These are phyloP conservation scores for Acomys russatus DNA, from an alignment of 2,797 vertebrate species.

Conservation along the genomic window DNA sequence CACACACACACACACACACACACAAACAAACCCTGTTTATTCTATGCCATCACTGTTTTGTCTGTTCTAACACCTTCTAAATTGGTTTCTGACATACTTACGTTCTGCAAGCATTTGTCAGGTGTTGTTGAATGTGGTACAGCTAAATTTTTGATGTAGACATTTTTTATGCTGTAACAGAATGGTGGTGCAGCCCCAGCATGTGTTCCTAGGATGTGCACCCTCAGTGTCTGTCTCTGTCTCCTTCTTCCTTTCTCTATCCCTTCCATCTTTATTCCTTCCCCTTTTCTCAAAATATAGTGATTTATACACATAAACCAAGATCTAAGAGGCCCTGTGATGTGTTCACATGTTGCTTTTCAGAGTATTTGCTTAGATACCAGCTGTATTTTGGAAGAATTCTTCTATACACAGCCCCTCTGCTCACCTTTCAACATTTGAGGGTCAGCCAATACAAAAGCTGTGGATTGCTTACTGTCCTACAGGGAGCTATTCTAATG, in stretches of 20 bases:
- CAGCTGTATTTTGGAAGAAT: background rate
- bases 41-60: background rate
- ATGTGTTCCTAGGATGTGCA: background rate
- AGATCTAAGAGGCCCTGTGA: background rate
- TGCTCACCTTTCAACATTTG: background rate
- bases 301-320: background rate
- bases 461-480: background rate
- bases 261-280: background rate
- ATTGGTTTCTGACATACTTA: background rate
- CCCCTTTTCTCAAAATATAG: background rate
- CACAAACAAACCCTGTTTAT: background rate
- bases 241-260: background rate
- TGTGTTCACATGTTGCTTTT: background rate
- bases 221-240: background rate
- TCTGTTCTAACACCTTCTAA: background rate
- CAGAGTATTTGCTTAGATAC: background rate
- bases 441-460: background rate
- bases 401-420: background rate
- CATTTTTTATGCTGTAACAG: background rate
- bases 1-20: no score
- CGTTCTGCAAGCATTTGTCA: background rate
- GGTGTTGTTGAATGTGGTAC: background rate
- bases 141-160: conserved; percentile 2
- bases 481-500: background rate
- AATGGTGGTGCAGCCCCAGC: background rate